A percentile compares a stretch with the other conserved stretches of the same genome.
Conservation (phyloP, 1,140 invertebrate species). For the Drosophila serrata region DNA sequence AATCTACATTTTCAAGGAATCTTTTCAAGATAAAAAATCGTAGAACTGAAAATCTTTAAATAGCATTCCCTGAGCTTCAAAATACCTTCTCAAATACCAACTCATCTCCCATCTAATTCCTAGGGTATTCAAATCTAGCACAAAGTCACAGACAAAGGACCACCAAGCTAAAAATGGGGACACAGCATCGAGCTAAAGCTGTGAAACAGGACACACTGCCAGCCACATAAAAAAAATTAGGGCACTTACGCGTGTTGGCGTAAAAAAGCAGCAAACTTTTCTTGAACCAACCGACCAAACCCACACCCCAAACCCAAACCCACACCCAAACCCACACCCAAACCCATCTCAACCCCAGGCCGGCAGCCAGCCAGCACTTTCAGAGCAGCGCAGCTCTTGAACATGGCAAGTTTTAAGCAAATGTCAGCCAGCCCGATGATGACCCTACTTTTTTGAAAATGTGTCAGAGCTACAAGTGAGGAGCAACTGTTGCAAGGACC, state of each 20-base stretch:
- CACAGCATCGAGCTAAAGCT: not conserved
- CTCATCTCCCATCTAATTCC: not conserved
- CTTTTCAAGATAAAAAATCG: too few relatives aligned
- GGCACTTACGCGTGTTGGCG: constrained; percentile 79
- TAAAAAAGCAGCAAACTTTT: constrained; percentile 76
- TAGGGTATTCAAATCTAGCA: constrained; percentile 37
- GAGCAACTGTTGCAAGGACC: constrained; percentile 75
- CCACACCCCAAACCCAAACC: too few relatives aligned
- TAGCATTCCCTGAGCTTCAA: not conserved
- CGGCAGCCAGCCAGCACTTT: not conserved
- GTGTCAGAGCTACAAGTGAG: constrained; percentile 80
- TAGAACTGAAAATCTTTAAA: too few relatives aligned
- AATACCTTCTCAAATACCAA: not conserved
- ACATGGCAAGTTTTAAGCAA: constrained; percentile 75
- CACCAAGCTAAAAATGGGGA: constrained; percentile 14
- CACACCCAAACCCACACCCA: too few relatives aligned
- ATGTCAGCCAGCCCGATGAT: constrained; percentile 75
- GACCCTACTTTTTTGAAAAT: constrained; percentile 81
- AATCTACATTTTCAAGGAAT: too few relatives aligned
- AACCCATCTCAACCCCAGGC: not conserved
- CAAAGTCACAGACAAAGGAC: constrained; percentile 43
- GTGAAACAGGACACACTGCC: constrained; percentile 32
- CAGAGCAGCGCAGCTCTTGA: constrained; percentile 16
- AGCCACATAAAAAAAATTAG: constrained; percentile 67
- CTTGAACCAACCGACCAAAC: constrained; percentile 7